phyloP scores from a whole-genome alignment of 30 jellyfish, hydroid and myxozoan species.

The Chrysaora quinquecirrha region DNA sequence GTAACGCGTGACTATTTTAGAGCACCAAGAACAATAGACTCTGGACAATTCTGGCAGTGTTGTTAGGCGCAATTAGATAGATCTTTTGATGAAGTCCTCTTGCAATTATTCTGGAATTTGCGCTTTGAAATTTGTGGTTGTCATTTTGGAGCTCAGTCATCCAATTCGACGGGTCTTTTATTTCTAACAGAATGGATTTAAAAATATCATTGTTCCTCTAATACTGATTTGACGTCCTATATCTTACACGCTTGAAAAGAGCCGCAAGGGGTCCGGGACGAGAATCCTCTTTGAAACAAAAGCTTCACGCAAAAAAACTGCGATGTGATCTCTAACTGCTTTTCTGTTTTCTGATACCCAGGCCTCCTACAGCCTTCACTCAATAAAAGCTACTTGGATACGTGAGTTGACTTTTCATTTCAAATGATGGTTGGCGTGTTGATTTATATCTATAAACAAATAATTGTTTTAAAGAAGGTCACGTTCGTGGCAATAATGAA shows the following conservation, averaged over 20 bases:
- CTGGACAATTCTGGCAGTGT: constrained; percentile 37
- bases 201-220: constrained; percentile 15
- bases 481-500: too few relatives aligned
- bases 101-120: too few relatives aligned
- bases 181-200: constrained; percentile 25
- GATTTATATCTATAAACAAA: too few relatives aligned
- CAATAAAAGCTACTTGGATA: too few relatives aligned
- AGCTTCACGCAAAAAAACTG: too few relatives aligned
- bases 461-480: too few relatives aligned
- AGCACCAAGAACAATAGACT: constrained; percentile 36
- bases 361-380: too few relatives aligned
- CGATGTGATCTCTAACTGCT: too few relatives aligned
- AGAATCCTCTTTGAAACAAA: neutral
- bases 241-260: constrained; percentile 45
- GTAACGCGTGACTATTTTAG: constrained; percentile 75
- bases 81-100: too few relatives aligned
- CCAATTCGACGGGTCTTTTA: constrained; percentile 73
- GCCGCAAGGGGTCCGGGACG: constrained; percentile 62
- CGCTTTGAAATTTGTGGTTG: constrained; percentile 66
- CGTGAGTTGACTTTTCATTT: too few relatives aligned
- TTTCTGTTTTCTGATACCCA: too few relatives aligned
- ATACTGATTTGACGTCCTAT: constrained; percentile 57
- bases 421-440: too few relatives aligned
- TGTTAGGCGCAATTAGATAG: constrained; percentile 61
- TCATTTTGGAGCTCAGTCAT: constrained; percentile 63